A percentile compares a stretch with the other conserved stretches of the same genome.
These are phyloP conservation scores for Molossus alvarezi DNA, from an alignment of 2,797 vertebrate genomes.

Conservation along the genomic window DNA sequence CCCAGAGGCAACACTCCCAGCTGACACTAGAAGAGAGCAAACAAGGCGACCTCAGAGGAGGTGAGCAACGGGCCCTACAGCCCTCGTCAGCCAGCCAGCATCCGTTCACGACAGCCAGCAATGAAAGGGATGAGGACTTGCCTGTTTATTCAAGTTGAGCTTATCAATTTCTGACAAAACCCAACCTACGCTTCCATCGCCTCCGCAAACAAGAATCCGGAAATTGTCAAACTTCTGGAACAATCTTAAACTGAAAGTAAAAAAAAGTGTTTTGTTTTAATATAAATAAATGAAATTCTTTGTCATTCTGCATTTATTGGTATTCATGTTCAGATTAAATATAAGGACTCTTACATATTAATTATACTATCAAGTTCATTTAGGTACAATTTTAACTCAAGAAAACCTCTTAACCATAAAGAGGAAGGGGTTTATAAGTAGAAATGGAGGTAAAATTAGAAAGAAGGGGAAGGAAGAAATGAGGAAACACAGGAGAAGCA, in stretches of 20 bases:
- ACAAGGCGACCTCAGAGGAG: slow-evolving; percentile 43
- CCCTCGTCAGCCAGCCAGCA: neutral
- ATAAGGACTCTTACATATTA: slow-evolving; percentile 69
- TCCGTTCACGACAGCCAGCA: neutral
- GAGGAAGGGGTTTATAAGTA: slow-evolving; percentile 55
- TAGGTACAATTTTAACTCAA: slow-evolving; percentile 62
- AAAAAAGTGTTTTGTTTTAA: slow-evolving; percentile 85
- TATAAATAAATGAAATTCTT: slow-evolving; percentile 61
- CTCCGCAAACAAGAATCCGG: slow-evolving; percentile 98
- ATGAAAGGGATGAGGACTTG: slow-evolving; percentile 83
- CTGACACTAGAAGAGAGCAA: slow-evolving; percentile 94
- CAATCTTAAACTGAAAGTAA: slow-evolving; percentile 94
- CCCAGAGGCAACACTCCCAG: slow-evolving; percentile 97
- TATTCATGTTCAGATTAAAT: slow-evolving; percentile 55
- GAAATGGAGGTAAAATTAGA: slow-evolving; percentile 55
- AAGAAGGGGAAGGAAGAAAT: slow-evolving; percentile 55
- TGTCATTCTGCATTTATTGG: neutral
- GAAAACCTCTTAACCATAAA: slow-evolving; percentile 49
- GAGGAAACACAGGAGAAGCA: slow-evolving; percentile 26
- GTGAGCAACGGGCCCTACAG: too few relatives aligned
- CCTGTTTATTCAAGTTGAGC: slow-evolving; percentile 98
- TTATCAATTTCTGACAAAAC: slow-evolving; percentile 99
- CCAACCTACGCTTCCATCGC: slow-evolving; percentile 99
- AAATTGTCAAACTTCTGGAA: slow-evolving; percentile 99
- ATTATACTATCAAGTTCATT: slow-evolving; percentile 14